These are phyloP conservation scores for Cichlasoma orientale DNA, from an alignment of 2,797 vertebrate genomes.

Conservation along the genomic window DNA sequence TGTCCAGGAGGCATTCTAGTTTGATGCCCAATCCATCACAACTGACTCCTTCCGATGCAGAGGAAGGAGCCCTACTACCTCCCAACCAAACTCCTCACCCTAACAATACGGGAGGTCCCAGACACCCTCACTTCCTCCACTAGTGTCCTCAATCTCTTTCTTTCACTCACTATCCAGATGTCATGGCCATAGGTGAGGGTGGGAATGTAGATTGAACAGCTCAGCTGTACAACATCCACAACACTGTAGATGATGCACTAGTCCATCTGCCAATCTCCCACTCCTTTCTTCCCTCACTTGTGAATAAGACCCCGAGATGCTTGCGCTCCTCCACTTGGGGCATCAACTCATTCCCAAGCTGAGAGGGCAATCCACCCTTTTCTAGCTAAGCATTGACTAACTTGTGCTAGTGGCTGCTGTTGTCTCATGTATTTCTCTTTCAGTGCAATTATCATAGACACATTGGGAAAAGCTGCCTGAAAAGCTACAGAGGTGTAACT, in stretches of 20 bases:
- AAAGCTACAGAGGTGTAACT: too few species aligned
- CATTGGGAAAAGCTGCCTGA: too few species aligned
- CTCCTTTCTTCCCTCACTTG: too few species aligned
- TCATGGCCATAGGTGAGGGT: background rate
- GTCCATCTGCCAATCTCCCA: too few species aligned
- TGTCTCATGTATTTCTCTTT: too few species aligned
- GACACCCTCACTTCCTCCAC: background rate
- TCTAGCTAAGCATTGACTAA: fast-evolving
- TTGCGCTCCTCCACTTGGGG: too few species aligned
- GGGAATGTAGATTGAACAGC: background rate
- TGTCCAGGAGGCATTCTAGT: background rate
- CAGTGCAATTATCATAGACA: background rate
- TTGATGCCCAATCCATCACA: background rate
- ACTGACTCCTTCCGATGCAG: background rate
- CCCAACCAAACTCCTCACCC: background rate
- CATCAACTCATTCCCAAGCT: too few species aligned
- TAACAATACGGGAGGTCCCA: background rate
- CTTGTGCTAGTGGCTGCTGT: too few species aligned
- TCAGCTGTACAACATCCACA: background rate
- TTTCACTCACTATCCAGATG: background rate
- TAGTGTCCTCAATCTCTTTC: background rate
- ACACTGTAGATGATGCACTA: too few species aligned
- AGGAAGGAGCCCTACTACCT: too few species aligned
- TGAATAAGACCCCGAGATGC: too few species aligned
- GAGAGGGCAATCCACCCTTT: too few species aligned